Percentiles rank a stretch among this genome's conserved stretches.
These are phyloP conservation scores for Xenops minutus DNA, from an alignment of 2,797 vertebrate species.

Conservation along the genomic window DNA sequence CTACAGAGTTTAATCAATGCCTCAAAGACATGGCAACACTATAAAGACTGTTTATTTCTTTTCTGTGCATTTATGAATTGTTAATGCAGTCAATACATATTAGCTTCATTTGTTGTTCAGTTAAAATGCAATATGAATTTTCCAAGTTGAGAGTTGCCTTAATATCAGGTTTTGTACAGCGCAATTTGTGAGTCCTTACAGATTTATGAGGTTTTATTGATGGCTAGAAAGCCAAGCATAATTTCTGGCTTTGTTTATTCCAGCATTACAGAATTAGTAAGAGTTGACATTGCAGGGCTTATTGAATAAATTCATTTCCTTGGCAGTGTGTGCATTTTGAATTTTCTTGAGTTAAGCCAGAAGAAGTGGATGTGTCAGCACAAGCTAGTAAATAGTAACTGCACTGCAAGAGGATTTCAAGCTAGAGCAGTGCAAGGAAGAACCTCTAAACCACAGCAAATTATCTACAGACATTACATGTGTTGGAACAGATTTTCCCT, in stretches of 20 bases:
- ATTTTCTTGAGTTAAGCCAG: slow-evolving; percentile 38
- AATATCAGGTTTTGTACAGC: background rate
- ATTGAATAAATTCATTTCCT: slow-evolving; percentile 54
- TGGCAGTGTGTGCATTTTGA: slow-evolving; percentile 10
- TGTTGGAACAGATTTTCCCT: background rate
- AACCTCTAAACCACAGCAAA: background rate
- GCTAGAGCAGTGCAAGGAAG: background rate
- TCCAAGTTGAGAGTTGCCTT: background rate
- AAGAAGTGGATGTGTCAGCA: slow-evolving; percentile 39
- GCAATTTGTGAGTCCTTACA: slow-evolving; percentile 10
- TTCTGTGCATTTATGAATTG: slow-evolving; percentile 66
- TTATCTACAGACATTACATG: background rate
- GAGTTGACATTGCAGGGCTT: slow-evolving; percentile 8
- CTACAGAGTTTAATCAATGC: slow-evolving; percentile 62
- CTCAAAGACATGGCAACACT: background rate
- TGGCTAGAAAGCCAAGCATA: slow-evolving; percentile 5
- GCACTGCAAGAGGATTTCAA: slow-evolving; percentile 8
- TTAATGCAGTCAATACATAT: slow-evolving; percentile 59
- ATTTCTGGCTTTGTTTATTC: slow-evolving; percentile 55
- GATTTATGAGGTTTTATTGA: slow-evolving; percentile 35
- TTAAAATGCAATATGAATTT: slow-evolving; percentile 40
- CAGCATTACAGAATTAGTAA: slow-evolving; percentile 24
- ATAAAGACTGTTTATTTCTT: slow-evolving; percentile 25
- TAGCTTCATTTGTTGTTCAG: slow-evolving; percentile 34
- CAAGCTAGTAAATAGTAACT: background rate